Conservation (phyloP, 2,113 vertebrate genomes). For the Myiopsitta monachus region DNA sequence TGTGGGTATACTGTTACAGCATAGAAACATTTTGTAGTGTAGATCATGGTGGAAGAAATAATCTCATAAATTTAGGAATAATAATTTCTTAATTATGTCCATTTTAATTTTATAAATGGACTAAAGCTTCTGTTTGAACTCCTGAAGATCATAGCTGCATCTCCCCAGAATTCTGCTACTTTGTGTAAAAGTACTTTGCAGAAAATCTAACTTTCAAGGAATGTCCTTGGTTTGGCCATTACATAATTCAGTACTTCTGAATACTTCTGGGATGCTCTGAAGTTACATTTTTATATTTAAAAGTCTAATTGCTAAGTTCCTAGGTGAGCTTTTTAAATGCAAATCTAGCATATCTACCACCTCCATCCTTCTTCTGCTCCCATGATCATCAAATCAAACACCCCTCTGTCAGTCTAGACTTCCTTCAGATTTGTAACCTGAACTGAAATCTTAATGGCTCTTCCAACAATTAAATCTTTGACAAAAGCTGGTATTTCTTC, state of each 20-base stretch:
- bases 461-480: conserved; percentile 55
- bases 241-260: conserved; percentile 62
- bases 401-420: conserved; percentile 46
- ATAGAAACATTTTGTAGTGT: not conserved
- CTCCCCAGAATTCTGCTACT: not conserved
- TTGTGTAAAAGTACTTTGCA: not conserved
- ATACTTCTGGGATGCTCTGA: conserved; percentile 54
- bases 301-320: conserved; percentile 63
- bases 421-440: conserved; percentile 57
- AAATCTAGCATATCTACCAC: conserved; percentile 58
- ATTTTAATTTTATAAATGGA: not conserved
- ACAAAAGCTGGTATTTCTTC: conserved; percentile 56
- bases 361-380: conserved; percentile 49
- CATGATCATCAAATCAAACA: conserved; percentile 56
- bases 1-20: not conserved
- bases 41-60: not conserved
- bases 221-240: conserved; percentile 49
- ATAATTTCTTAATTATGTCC: not conserved
- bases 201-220: conserved; percentile 43
- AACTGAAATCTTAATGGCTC: conserved; percentile 53
- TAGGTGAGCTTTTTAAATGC: conserved; percentile 67
- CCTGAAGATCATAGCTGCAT: not conserved
- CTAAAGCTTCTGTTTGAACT: not conserved
- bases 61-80: not conserved
- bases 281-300: conserved; percentile 65